Evolutionary conservation across 2,797 vertebrate genomes (phyloP).

Genomic region (Falco rusticolus): DNA sequence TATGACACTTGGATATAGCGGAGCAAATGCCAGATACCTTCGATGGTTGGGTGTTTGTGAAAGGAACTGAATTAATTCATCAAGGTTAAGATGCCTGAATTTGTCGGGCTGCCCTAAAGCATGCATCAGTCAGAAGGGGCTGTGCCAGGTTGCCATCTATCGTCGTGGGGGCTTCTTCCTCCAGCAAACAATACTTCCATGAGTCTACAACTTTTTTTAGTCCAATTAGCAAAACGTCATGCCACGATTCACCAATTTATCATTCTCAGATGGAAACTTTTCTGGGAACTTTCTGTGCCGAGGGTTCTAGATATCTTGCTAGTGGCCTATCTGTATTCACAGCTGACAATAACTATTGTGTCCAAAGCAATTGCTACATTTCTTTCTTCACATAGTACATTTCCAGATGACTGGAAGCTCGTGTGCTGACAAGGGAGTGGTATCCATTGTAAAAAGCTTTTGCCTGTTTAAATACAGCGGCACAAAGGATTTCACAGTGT

Average conservation of each 20-base stretch:
- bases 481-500: neutral
- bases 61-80: neutral
- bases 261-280: neutral
- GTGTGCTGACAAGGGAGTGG: neutral
- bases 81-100: neutral
- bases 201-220: neutral
- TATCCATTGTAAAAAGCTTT: neutral
- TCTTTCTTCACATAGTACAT: neutral
- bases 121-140: neutral
- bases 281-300: neutral
- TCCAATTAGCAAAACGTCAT: neutral
- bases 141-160: neutral
- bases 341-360: neutral
- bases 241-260: neutral
- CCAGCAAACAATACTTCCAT: neutral
- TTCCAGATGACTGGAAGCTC: neutral
- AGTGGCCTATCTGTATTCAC: neutral
- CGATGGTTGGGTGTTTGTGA: neutral
- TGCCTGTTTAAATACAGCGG: neutral
- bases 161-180: neutral
- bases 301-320: neutral
- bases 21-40: neutral
- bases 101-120: neutral
- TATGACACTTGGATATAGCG: neutral
- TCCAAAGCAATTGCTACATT: neutral